Evolutionary conservation across 2,888 invertebrate genomes (phyloP).

Genomic region (Anthrax anthrax): DNA sequence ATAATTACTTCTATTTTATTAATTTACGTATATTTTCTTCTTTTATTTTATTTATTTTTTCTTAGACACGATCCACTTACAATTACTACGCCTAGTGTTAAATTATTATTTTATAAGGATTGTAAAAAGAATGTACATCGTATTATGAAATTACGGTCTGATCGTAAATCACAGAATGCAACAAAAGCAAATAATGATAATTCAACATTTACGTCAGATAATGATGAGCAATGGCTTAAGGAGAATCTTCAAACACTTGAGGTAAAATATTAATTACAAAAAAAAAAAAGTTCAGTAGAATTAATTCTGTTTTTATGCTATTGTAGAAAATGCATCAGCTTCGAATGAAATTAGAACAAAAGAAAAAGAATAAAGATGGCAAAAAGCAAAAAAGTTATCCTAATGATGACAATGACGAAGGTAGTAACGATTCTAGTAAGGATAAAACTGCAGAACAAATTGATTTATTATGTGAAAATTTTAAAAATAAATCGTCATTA

Average conservation of each 20-base stretch:
- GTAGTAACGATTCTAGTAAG: background rate
- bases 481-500: background rate
- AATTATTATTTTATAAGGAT: constrained; percentile 15
- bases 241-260: constrained; percentile 15
- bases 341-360: constrained; percentile 11
- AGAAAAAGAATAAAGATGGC: constrained; percentile 12
- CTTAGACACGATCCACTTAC: constrained; percentile 14
- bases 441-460: background rate
- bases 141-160: constrained; percentile 14
- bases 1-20: background rate
- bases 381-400: constrained; percentile 5
- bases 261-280: constrained; percentile 5
- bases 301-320: background rate
- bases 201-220: constrained; percentile 8
- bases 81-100: constrained; percentile 14
- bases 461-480: background rate
- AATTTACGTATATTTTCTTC: background rate
- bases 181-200: constrained; percentile 7
- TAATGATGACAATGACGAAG: background rate
- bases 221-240: constrained; percentile 14
- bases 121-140: constrained; percentile 16
- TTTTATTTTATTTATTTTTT: background rate
- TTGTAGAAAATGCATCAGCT: constrained; percentile 15
- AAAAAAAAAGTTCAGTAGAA: no score
- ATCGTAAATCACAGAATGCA: constrained; percentile 11